A percentile compares a stretch with the other conserved stretches of the same genome.
phyloP scores from a whole-genome alignment of 2,797 vertebrate genomes.

The Siniperca scherzeri region DNA sequence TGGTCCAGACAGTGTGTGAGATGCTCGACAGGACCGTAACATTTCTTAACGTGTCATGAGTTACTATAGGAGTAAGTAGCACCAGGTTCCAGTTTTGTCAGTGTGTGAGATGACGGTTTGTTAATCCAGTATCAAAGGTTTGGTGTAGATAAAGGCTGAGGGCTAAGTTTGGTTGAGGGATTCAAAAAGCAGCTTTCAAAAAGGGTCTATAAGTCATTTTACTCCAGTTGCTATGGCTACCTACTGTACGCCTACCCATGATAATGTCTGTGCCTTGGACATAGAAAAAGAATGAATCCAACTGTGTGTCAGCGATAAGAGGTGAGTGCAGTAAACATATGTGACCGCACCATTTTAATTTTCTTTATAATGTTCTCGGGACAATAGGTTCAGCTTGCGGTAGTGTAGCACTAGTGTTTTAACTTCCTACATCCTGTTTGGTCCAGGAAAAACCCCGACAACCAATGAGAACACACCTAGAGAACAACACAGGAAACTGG shows the following conservation, averaged over 20 bases:
- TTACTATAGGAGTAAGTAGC: constrained; percentile 49
- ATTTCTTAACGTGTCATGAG: not conserved
- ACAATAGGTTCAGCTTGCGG: constrained; percentile 42
- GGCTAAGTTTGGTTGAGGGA: constrained; percentile 57
- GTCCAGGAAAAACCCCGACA: constrained; percentile 40
- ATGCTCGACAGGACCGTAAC: not conserved
- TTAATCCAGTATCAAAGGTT: constrained; percentile 64
- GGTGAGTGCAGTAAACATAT: constrained; percentile 68
- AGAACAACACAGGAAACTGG: constrained; percentile 67
- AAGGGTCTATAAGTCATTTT: constrained; percentile 50
- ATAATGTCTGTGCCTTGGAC: constrained; percentile 87
- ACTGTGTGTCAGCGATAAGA: constrained; percentile 51
- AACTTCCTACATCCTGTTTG: constrained; percentile 74
- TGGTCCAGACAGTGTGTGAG: constrained; percentile 4
- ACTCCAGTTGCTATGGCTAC: constrained; percentile 55
- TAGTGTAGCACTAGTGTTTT: not conserved
- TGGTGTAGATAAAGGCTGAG: constrained; percentile 63
- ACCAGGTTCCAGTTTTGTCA: constrained; percentile 71
- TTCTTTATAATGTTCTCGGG: constrained; percentile 51
- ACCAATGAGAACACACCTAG: constrained; percentile 65
- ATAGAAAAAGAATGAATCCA: constrained; percentile 62
- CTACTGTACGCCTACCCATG: constrained; percentile 63
- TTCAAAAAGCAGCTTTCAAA: constrained; percentile 66
- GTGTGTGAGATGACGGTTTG: constrained; percentile 40
- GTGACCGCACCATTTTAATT: constrained; percentile 54